phyloP scores from a whole-genome alignment of 1,140 invertebrate species.

The Philopotamus ludificatus region DNA sequence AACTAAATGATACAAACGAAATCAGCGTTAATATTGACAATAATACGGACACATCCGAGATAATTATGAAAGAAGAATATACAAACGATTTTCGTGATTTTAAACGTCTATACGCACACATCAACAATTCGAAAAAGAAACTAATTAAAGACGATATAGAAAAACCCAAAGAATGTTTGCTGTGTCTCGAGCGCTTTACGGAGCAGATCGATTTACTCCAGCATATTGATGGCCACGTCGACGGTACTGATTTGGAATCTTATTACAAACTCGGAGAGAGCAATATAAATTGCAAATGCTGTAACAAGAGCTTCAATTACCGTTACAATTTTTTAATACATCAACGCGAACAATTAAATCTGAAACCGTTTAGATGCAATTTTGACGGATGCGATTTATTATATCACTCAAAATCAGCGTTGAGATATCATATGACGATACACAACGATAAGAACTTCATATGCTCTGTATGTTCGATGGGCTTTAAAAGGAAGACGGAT shows the following conservation, averaged over 20 bases:
- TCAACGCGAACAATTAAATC: constrained; percentile 33
- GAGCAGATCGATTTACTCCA: constrained; percentile 20
- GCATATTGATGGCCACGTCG: constrained; percentile 30
- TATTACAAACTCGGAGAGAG: constrained; percentile 34
- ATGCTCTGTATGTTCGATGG: constrained; percentile 29
- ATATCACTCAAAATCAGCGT: constrained; percentile 28
- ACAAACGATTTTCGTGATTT: too few relatives aligned
- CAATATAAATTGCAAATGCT: constrained; percentile 31
- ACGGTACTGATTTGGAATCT: constrained; percentile 31
- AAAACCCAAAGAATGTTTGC: too few relatives aligned
- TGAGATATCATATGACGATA: constrained; percentile 30
- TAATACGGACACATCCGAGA: too few relatives aligned
- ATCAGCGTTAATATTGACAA: too few relatives aligned
- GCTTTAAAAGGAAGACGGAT: constrained; percentile 38
- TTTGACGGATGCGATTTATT: constrained; percentile 22
- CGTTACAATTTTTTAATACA: constrained; percentile 33
- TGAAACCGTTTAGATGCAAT: constrained; percentile 37
- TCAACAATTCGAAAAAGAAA: too few relatives aligned
- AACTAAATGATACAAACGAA: too few relatives aligned
- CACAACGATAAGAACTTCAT: constrained; percentile 34
- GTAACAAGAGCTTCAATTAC: constrained; percentile 24
- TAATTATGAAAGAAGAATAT: too few relatives aligned
- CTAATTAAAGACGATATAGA: too few relatives aligned
- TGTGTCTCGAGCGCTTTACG: constrained; percentile 33
- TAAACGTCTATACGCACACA: too few relatives aligned